Conservation (phyloP, 2,113 vertebrate genomes). For the Aldabrachelys gigantea region DNA sequence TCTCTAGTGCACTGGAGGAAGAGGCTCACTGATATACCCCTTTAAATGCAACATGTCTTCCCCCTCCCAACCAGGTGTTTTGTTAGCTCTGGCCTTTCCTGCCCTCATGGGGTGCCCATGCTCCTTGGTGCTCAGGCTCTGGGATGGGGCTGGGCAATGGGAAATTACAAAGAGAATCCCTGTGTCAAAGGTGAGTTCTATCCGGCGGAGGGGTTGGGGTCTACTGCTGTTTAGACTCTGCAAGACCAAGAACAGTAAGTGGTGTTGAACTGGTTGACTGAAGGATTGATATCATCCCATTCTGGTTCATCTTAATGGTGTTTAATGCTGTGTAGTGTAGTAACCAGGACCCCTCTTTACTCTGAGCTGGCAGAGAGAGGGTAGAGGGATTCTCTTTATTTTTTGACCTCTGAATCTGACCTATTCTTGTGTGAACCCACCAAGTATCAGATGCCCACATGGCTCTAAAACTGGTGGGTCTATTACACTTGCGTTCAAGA, state of each 20-base stretch:
- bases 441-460: fast-evolving
- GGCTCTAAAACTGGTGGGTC: not conserved
- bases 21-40: fast-evolving
- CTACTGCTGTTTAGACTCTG: not conserved
- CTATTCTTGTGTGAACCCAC: not conserved
- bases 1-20: fast-evolving
- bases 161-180: not conserved
- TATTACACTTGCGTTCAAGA: not conserved
- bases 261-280: not conserved
- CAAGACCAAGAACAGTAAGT: not conserved
- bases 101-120: fast-evolving
- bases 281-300: not conserved
- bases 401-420: not conserved
- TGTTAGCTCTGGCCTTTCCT: not conserved
- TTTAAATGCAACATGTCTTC: not conserved
- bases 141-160: not conserved
- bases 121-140: not conserved
- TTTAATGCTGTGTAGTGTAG: not conserved
- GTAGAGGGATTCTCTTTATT: not conserved
- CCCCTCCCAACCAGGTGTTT: not conserved
- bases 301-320: no score
- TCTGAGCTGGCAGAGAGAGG: not conserved
- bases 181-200: not conserved
- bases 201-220: not conserved
- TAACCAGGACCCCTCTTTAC: not conserved